Evolutionary conservation across 2,888 invertebrate species (phyloP).

Genomic region (Adela reaumurella): DNA sequence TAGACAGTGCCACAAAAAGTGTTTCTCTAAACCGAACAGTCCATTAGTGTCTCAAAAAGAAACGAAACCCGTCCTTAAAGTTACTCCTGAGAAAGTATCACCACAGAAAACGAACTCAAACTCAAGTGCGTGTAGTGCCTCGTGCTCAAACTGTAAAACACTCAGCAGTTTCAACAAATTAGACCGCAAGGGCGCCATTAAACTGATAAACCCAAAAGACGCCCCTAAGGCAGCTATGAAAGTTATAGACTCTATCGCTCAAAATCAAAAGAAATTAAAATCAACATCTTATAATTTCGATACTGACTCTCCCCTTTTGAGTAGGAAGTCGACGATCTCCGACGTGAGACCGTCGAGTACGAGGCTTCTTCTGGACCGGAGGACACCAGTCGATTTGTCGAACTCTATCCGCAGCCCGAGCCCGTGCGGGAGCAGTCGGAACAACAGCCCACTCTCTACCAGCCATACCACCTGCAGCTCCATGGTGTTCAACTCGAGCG

Average conservation of each 20-base stretch:
- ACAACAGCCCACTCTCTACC: slow-evolving; percentile 44
- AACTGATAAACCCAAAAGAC: slow-evolving; percentile 41
- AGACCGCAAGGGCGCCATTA: slow-evolving; percentile 49
- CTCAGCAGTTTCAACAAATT: slow-evolving; percentile 35
- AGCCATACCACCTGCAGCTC: slow-evolving; percentile 53
- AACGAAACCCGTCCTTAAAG: slow-evolving; percentile 28
- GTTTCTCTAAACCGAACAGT: slow-evolving; percentile 58
- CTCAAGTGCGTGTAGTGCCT: slow-evolving; percentile 36
- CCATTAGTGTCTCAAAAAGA: slow-evolving; percentile 47
- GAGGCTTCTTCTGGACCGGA: background rate
- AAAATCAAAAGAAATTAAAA: slow-evolving; percentile 49
- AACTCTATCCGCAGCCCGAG: slow-evolving; percentile 41
- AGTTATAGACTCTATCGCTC: slow-evolving; percentile 49
- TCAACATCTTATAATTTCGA: slow-evolving; percentile 47
- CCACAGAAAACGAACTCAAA: slow-evolving; percentile 39
- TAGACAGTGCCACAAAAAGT: slow-evolving; percentile 75
- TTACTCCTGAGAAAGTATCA: slow-evolving; percentile 29
- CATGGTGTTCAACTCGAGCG: slow-evolving; percentile 52
- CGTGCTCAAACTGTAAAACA: slow-evolving; percentile 42
- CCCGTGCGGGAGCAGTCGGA: slow-evolving; percentile 48
- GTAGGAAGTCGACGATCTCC: slow-evolving; percentile 18
- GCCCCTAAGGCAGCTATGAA: slow-evolving; percentile 41
- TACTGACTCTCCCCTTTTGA: slow-evolving; percentile 40
- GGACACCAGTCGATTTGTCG: slow-evolving; percentile 15
- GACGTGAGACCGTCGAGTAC: background rate